Conservation (phyloP, 37 sponge, comb jelly and placozoan species). For the Eunapius fragilis region DNA sequence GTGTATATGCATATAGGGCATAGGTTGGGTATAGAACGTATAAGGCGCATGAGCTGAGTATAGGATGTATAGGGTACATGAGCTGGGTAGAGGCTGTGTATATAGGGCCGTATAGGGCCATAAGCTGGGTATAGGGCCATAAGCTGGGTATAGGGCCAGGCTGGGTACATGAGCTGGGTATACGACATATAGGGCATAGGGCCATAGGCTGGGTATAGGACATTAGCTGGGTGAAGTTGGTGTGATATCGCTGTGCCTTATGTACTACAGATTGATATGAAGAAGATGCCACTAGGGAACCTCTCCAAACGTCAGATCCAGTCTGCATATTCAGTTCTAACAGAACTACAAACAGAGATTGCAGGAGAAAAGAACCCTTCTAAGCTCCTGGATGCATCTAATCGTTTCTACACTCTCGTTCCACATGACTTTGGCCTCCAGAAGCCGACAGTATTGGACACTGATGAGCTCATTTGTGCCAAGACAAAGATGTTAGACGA, state of each 20-base stretch:
- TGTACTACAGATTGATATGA: slow-evolving; percentile 88
- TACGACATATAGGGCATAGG: no score
- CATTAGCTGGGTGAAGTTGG: background rate
- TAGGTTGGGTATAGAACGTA: no score
- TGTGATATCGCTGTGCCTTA: background rate
- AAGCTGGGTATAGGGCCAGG: no score
- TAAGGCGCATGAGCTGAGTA: no score
- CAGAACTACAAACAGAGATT: slow-evolving; percentile 68
- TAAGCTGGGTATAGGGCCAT: no score
- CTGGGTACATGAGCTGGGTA: no score
- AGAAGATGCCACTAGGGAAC: slow-evolving; percentile 99
- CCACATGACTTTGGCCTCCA: slow-evolving; percentile 98
- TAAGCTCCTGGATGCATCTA: slow-evolving; percentile 87
- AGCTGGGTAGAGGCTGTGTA: no score
- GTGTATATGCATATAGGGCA: background rate
- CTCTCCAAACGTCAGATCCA: slow-evolving; percentile 90
- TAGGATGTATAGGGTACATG: no score
- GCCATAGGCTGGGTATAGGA: no score
- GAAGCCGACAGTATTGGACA: slow-evolving; percentile 85
- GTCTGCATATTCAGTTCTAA: slow-evolving; percentile 87
- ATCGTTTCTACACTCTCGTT: slow-evolving; percentile 96
- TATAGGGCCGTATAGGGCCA: no score
- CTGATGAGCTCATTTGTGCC: slow-evolving; percentile 76
- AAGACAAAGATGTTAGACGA: slow-evolving; percentile 96
- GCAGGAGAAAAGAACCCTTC: slow-evolving; percentile 52